A percentile compares a stretch with the other conserved stretches of the same genome.
Conservation (phyloP, 2,888 invertebrate species). For the Cyclophora punctaria region DNA sequence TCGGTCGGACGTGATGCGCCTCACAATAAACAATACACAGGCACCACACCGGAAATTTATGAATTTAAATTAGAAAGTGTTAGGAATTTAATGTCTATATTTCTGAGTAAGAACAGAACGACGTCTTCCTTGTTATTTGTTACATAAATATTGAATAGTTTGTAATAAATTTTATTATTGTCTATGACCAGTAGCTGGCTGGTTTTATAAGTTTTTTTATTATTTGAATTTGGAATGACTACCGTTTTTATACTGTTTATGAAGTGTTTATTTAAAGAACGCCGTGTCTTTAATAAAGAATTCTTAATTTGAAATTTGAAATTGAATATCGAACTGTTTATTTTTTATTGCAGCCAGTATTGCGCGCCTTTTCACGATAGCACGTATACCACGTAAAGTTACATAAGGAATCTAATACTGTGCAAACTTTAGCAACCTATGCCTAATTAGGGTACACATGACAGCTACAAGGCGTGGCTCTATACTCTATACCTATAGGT, state of each 20-base stretch:
- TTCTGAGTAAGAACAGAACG: constrained; percentile 23
- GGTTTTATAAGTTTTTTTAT: constrained; percentile 26
- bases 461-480: constrained; percentile 71
- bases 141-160: constrained; percentile 53
- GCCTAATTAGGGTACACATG: constrained; percentile 71
- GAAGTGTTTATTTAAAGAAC: too few species aligned
- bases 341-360: too few species aligned
- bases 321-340: too few species aligned
- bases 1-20: constrained; percentile 60
- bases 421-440: constrained; percentile 43
- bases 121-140: constrained; percentile 44
- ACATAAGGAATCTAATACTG: constrained; percentile 24
- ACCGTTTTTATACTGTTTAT: too few species aligned
- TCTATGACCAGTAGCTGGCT: constrained; percentile 35
- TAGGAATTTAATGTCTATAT: constrained; percentile 61
- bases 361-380: too few species aligned
- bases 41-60: constrained; percentile 71
- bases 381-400: too few species aligned
- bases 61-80: constrained; percentile 74
- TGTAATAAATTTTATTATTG: constrained; percentile 29
- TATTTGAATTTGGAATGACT: constrained; percentile 8
- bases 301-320: constrained; percentile 14
- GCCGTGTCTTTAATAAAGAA: neutral
- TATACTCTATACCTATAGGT: constrained; percentile 45
- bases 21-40: constrained; percentile 44